Evolutionary conservation across 2,888 invertebrate species (phyloP), one percentile per base, ranked within the genome.

Genomic region (Limnephilus rhombicus): DNA sequence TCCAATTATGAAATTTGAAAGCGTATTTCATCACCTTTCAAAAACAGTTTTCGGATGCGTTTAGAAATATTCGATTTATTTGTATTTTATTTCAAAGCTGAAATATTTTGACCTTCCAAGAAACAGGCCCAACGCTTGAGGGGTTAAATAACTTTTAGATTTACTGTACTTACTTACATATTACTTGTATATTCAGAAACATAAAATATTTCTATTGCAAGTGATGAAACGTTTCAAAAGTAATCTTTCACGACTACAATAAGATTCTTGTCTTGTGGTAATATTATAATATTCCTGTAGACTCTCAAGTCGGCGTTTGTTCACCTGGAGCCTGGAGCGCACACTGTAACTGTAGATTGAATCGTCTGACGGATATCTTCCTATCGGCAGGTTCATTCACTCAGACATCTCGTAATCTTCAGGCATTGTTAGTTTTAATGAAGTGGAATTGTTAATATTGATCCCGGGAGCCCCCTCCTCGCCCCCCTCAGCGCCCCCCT

Each of bases 381-480:
- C 68, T 68, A 68, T 68, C 24, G 68, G 68, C 68, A 68, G 68
- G 24, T 68, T 68, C n/a, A 68, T 82, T 24, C 85, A 85, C 85
- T 85, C 18, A n/a, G 85, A 85, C 34, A 24, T 34, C 85, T 68
- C 68, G 68, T 68, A 68, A 85, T 85, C 85, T 85, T 85, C 85
- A 37, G 85, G 41, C 85, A 85, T 34, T 85, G 34, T 85, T 37
- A 85, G 85, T 85, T 85, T 85, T 41, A 85, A 85, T 85, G 85
- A 85, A 85, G 85, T 85, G 85, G 85, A 24, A 85, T 85, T 85
- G 85, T 85, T 41, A 85, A 85, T 85, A 82, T 82, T 34, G 82
- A 82, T 82, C 31, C 31, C 82, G 82, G 5, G 82, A 34, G 82
- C 12, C 85, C n/a, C 45, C 85, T 12, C 87, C 87, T 12, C 41